Percentiles rank a stretch among this genome's conserved stretches.
Conservation (phyloP, 2,113 vertebrate species). For the Paedocypris sp. region DNA sequence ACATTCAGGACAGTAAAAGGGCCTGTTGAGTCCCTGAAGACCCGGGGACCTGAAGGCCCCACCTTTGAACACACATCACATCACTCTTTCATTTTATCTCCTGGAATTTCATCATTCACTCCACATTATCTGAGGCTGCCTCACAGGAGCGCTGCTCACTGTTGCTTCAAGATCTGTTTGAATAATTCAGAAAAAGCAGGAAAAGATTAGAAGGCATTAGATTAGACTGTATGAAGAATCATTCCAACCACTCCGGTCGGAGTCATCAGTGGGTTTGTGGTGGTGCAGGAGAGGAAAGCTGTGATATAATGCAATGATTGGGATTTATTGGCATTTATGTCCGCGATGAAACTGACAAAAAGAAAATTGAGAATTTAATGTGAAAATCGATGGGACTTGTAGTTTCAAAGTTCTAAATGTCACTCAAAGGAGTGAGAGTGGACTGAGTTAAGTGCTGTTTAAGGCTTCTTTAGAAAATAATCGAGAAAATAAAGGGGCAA, state of each 20-base stretch:
- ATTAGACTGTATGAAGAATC: conserved; percentile 28
- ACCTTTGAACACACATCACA: conserved; percentile 58
- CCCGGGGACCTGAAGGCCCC: conserved; percentile 48
- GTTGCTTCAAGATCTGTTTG: conserved; percentile 52
- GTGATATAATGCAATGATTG: conserved; percentile 10
- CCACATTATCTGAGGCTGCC: conserved; percentile 56
- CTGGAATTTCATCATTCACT: conserved; percentile 67
- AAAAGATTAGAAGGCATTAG: conserved; percentile 37
- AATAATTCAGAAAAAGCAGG: conserved; percentile 51
- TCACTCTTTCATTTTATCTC: conserved; percentile 60
- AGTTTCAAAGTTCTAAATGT: background rate
- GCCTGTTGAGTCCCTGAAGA: conserved; percentile 46
- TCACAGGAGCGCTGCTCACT: conserved; percentile 41
- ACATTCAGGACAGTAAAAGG: conserved; percentile 54
- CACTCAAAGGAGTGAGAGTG: too few species aligned
- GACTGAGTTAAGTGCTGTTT: too few species aligned
- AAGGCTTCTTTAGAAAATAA: too few species aligned
- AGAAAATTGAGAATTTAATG: conserved; percentile 1
- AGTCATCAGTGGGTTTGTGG: conserved; percentile 1
- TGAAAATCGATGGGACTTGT: background rate
- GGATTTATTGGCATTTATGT: conserved; percentile 12
- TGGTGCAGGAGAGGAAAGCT: background rate
- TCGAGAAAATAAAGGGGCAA: too few species aligned
- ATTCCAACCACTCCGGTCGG: conserved; percentile 22
- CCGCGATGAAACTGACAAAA: background rate